phyloP scores from a whole-genome alignment of 1,140 invertebrate genomes.

The Yoshiicerus persimilis region DNA sequence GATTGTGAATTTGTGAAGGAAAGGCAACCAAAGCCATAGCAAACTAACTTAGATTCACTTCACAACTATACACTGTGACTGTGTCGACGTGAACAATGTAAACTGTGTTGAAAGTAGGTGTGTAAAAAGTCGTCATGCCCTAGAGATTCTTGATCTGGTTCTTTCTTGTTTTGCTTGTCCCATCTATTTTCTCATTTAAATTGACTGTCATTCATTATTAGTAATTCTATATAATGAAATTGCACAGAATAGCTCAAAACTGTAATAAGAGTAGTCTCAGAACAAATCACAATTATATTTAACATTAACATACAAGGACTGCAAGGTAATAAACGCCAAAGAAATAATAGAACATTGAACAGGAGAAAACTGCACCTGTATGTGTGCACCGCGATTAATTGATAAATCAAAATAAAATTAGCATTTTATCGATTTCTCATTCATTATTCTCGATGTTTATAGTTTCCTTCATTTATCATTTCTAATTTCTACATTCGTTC shows the following conservation, averaged over 20 bases:
- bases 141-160: constrained; percentile 20
- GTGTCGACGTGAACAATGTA: not conserved
- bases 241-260: not conserved
- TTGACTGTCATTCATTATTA: not conserved
- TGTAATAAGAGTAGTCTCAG: not conserved
- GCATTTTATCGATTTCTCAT: not conserved
- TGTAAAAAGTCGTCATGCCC: constrained; percentile 16
- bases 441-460: not conserved
- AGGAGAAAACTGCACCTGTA: not conserved
- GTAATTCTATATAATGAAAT: not conserved
- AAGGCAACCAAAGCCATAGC: too few relatives aligned
- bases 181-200: not conserved
- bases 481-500: not conserved
- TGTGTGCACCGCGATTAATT: not conserved
- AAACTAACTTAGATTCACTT: not conserved
- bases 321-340: not conserved
- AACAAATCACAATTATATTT: not conserved
- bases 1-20: not conserved
- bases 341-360: not conserved
- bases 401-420: constrained; percentile 1
- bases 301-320: not conserved
- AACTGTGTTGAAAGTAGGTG: constrained; percentile 19
- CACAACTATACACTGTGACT: not conserved
- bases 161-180: not conserved
- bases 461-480: not conserved